phyloP scores from a whole-genome alignment of 2,113 vertebrate species.

The Benitochromis conjunctus region DNA sequence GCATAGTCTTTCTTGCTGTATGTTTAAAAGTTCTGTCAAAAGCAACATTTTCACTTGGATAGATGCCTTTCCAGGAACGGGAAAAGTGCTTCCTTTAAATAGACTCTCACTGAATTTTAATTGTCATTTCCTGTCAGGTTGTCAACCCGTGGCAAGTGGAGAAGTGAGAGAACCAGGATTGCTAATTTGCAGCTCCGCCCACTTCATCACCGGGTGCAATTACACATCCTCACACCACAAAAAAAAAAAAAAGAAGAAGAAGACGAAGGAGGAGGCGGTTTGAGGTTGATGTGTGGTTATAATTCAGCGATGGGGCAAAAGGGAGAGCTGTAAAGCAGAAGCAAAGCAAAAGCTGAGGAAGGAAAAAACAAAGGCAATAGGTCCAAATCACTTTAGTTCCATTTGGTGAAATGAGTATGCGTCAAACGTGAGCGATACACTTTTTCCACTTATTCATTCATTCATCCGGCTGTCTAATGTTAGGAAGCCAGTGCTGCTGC shows the following conservation, averaged over 20 bases:
- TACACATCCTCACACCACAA: background rate
- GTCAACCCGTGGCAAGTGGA: background rate
- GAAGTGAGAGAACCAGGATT: background rate
- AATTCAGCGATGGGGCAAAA: background rate
- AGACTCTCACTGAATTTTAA: background rate
- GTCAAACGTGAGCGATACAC: background rate
- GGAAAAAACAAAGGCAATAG: slow-evolving; percentile 10
- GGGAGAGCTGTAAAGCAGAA: background rate
- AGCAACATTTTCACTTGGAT: background rate
- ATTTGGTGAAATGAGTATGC: background rate
- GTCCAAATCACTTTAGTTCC: slow-evolving; percentile 34
- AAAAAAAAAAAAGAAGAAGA: background rate
- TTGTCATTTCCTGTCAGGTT: background rate
- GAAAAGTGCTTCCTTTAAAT: background rate
- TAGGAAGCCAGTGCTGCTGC: background rate
- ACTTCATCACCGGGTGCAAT: background rate
- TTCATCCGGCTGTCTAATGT: slow-evolving; percentile 28
- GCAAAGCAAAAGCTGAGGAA: background rate
- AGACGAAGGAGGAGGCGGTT: background rate
- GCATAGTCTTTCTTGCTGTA: background rate
- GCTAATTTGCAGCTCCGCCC: background rate
- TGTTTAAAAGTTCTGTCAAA: background rate
- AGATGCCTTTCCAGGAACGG: background rate
- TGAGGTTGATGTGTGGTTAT: background rate
- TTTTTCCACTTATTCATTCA: background rate